phyloP scores from a whole-genome alignment of 2,113 vertebrate genomes.

The Megaceryle maxima region DNA sequence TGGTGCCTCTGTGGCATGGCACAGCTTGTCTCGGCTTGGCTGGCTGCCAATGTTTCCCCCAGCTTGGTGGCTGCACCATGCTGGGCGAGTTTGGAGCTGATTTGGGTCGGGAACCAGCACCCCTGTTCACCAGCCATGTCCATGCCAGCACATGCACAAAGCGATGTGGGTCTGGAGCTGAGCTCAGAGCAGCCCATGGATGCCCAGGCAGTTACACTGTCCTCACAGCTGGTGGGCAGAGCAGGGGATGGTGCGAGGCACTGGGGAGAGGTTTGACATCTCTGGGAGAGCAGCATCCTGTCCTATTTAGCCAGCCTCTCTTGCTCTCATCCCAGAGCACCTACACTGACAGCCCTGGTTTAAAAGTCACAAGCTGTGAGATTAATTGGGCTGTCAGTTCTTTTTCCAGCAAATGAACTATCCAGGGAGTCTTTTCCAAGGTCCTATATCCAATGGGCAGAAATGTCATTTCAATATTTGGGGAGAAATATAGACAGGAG shows the following conservation, averaged over 20 bases:
- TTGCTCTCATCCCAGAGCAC: neutral
- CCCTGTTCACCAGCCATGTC: neutral
- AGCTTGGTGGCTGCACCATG: neutral
- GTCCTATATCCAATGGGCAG: neutral
- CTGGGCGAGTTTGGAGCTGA: neutral
- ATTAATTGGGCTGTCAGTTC: constrained; percentile 28
- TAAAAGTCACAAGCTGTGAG: neutral
- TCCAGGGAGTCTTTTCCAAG: neutral
- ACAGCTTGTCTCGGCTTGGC: neutral
- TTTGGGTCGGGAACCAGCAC: neutral
- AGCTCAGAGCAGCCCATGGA: neutral
- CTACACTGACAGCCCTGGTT: neutral
- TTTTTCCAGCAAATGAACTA: constrained; percentile 15
- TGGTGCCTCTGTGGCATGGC: neutral
- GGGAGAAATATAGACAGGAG: neutral
- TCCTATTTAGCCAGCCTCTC: neutral
- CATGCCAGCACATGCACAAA: neutral
- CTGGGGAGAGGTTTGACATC: neutral
- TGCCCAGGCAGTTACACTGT: rapidly evolving
- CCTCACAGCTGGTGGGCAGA: neutral
- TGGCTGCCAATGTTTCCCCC: neutral
- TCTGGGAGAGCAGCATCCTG: neutral
- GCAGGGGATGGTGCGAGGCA: neutral
- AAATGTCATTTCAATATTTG: neutral
- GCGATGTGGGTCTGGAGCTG: rapidly evolving